Evolutionary conservation across 1,140 invertebrate species (phyloP).

Genomic region (Zophobas morio): DNA sequence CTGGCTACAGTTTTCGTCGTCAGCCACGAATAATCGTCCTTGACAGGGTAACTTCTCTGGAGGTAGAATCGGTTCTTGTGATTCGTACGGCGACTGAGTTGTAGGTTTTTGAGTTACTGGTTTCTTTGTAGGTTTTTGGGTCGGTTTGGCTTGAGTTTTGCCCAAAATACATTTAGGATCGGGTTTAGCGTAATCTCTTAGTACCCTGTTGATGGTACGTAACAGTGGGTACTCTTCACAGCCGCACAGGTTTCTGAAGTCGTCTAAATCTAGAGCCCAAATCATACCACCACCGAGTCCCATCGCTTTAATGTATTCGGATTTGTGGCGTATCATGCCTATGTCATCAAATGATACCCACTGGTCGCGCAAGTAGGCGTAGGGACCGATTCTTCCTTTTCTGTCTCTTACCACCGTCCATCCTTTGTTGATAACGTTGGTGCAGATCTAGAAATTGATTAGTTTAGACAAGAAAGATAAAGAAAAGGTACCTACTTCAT

Average conservation of each 20-base stretch:
- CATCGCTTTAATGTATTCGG: constrained; percentile 82
- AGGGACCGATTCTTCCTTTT: constrained; percentile 81
- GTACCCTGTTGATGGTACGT: constrained; percentile 82
- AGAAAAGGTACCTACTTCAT: constrained; percentile 75
- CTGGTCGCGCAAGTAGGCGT: constrained; percentile 81
- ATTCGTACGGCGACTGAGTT: constrained; percentile 54
- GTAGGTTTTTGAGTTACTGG: constrained; percentile 46
- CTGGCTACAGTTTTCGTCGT: constrained; percentile 81
- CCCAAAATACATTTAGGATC: constrained; percentile 64
- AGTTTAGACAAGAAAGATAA: neutral
- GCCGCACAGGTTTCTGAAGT: constrained; percentile 81
- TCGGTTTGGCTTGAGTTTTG: constrained; percentile 44
- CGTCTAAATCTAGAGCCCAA: constrained; percentile 86
- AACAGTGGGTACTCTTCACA: constrained; percentile 87
- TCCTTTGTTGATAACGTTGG: constrained; percentile 74
- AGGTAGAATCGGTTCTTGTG: constrained; percentile 16
- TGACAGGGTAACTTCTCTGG: constrained; percentile 67
- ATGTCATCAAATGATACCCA: constrained; percentile 91
- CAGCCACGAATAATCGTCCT: constrained; percentile 74
- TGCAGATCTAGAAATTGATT: constrained; percentile 73
- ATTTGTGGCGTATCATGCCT: constrained; percentile 79
- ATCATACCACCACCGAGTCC: constrained; percentile 88
- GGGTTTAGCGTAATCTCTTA: constrained; percentile 74
- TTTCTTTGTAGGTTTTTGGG: constrained; percentile 8
- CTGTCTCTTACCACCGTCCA: constrained; percentile 81